Conservation (phyloP, 2,888 invertebrate species). For the Xylocampa areola region DNA sequence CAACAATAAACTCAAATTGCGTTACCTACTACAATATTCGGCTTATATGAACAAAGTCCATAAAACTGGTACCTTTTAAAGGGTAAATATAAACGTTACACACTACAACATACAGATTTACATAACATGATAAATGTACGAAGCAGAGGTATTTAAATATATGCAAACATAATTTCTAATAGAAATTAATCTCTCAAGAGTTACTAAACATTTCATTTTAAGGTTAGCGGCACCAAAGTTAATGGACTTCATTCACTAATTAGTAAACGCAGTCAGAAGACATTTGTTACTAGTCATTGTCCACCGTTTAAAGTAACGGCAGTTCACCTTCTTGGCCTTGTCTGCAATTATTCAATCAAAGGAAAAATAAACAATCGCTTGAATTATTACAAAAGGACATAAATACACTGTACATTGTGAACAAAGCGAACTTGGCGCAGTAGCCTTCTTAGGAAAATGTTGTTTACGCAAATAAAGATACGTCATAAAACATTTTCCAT, state of each 20-base stretch:
- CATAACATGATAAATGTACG: slow-evolving; percentile 8
- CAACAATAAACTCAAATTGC: slow-evolving; percentile 16
- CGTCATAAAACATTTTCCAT: slow-evolving; percentile 37
- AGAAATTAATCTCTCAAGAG: slow-evolving; percentile 32
- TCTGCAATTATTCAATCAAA: slow-evolving; percentile 48
- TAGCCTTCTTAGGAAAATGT: slow-evolving; percentile 36
- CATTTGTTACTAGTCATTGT: slow-evolving; percentile 36
- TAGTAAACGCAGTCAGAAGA: slow-evolving; percentile 23
- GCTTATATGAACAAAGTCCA: slow-evolving; percentile 18
- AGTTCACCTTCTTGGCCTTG: slow-evolving; percentile 26
- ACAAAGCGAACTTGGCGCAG: slow-evolving; percentile 19
- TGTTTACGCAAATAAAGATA: slow-evolving; percentile 24
- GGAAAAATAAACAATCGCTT: slow-evolving; percentile 33
- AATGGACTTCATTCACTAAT: slow-evolving; percentile 25
- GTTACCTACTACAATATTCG: slow-evolving; percentile 16
- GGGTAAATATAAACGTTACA: slow-evolving; percentile 6
- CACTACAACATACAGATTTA: slow-evolving; percentile 11
- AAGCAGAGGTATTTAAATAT: slow-evolving; percentile 10
- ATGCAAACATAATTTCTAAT: slow-evolving; percentile 39
- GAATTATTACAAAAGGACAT: slow-evolving; percentile 34
- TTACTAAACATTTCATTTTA: slow-evolving; percentile 26
- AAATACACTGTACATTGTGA: slow-evolving; percentile 28
- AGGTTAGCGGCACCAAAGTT: slow-evolving; percentile 42
- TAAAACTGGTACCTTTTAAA: slow-evolving; percentile 16
- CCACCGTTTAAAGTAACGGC: slow-evolving; percentile 25